phyloP scores from a whole-genome alignment of 2,113 vertebrate genomes.

The Aptenodytes patagonicus region DNA sequence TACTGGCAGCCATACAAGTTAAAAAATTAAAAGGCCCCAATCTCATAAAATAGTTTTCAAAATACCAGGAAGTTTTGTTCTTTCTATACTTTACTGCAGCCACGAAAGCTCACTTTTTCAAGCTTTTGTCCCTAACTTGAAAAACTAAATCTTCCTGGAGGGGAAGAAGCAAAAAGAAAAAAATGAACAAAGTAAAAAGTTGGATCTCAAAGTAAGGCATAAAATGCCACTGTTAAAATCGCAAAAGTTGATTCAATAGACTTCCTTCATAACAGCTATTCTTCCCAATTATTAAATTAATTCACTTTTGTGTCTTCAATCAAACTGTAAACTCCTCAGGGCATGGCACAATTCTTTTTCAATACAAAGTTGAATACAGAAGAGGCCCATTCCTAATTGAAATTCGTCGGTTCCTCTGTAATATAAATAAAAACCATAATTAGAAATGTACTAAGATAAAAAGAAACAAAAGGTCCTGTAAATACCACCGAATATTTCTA shows the following conservation, averaged over 20 bases:
- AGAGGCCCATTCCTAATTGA: not conserved
- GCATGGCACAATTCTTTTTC: not conserved
- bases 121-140: not conserved
- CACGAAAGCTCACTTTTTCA: not conserved
- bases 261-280: not conserved
- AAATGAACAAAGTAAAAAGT: not conserved
- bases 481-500: slow-evolving; percentile 13
- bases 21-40: not conserved
- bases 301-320: not conserved
- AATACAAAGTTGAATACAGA: not conserved
- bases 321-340: not conserved
- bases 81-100: not conserved
- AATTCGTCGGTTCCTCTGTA: not conserved
- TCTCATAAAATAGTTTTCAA: not conserved
- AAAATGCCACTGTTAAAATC: not conserved
- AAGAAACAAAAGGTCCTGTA: slow-evolving; percentile 37
- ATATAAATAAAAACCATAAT: not conserved
- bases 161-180: not conserved
- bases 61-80: not conserved
- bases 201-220: not conserved
- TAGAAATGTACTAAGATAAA: slow-evolving; percentile 28
- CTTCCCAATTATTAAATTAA: not conserved
- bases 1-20: not conserved
- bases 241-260: not conserved
- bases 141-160: not conserved